Conservation (phyloP, 1,140 invertebrate genomes). For the Drosophila littoralis region DNA sequence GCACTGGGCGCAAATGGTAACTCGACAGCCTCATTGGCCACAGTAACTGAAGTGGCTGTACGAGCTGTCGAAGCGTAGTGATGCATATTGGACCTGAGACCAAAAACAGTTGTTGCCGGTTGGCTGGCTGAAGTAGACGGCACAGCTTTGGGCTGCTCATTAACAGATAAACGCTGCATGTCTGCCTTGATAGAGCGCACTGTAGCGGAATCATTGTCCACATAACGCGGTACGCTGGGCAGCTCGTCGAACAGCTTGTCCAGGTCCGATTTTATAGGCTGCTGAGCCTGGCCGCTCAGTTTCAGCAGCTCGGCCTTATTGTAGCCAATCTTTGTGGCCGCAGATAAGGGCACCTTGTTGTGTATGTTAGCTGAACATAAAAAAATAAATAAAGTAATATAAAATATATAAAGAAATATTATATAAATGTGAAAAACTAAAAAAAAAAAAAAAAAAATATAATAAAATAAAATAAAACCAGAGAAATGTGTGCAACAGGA, state of each 20-base stretch:
- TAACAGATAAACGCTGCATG: constrained; percentile 38
- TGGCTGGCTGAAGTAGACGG: background rate
- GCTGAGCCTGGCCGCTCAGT: constrained; percentile 4
- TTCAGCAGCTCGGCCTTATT: constrained; percentile 55
- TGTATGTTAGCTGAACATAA: constrained; percentile 24
- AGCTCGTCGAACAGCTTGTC: constrained; percentile 62
- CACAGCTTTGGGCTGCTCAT: background rate
- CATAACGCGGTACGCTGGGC: constrained; percentile 54
- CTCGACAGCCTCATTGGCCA: background rate
- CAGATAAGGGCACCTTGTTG: constrained; percentile 13
- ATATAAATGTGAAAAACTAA: background rate
- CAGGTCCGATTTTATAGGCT: constrained; percentile 36
- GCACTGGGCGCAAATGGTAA: constrained; percentile 1
- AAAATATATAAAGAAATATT: background rate
- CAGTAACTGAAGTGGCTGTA: too few species aligned
- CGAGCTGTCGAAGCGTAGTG: too few species aligned
- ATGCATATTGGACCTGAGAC: background rate
- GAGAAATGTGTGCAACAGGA: constrained; percentile 13
- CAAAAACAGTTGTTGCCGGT: background rate
- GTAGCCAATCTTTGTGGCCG: constrained; percentile 40
- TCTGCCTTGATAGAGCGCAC: constrained; percentile 34
- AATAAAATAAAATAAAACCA: constrained; percentile 26
- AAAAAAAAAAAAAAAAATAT: constrained; percentile 21
- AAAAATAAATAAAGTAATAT: background rate
- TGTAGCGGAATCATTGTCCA: constrained; percentile 32